Conservation (phyloP, 2,797 vertebrate species). For the Apogon hyalosoma region DNA sequence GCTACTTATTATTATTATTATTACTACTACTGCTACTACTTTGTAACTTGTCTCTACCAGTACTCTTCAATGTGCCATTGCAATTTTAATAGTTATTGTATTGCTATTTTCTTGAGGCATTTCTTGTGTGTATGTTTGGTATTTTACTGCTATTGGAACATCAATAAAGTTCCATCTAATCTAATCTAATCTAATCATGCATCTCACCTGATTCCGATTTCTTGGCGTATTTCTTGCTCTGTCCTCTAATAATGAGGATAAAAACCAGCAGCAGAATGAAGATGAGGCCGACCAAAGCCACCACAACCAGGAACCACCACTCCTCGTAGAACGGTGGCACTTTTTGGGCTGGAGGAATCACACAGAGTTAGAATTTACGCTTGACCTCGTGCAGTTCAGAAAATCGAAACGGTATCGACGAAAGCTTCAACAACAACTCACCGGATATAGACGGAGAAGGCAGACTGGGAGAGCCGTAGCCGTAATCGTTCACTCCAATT, state of each 20-base stretch:
- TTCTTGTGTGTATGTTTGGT: no score
- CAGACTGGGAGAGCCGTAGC: slow-evolving; percentile 93
- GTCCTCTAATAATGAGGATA: slow-evolving; percentile 96
- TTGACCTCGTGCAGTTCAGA: slow-evolving; percentile 21
- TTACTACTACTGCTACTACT: no score
- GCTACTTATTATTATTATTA: no score
- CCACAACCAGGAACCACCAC: slow-evolving; percentile 99
- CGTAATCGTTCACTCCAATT: slow-evolving; percentile 95
- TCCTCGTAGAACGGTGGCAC: slow-evolving; percentile 97
- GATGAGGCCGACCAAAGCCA: slow-evolving; percentile 97
- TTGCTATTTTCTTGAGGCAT: no score
- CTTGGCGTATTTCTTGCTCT: slow-evolving; percentile 98
- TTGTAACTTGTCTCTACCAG: no score
- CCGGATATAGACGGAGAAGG: slow-evolving; percentile 96
- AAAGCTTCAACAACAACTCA: slow-evolving; percentile 60
- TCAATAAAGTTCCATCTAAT: no score
- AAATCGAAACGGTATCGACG: slow-evolving; percentile 13
- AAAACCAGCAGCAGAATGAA: slow-evolving; percentile 98
- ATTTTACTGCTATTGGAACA: no score
- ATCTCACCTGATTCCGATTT: slow-evolving; percentile 92
- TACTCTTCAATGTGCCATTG: no score
- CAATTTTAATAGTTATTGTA: no score
- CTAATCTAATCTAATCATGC: no score
- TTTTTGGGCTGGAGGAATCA: slow-evolving; percentile 89
- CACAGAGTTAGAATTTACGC: slow-evolving; percentile 21